Evolutionary conservation across 1,140 invertebrate species (phyloP).

Genomic region (Colletes gigas): DNA sequence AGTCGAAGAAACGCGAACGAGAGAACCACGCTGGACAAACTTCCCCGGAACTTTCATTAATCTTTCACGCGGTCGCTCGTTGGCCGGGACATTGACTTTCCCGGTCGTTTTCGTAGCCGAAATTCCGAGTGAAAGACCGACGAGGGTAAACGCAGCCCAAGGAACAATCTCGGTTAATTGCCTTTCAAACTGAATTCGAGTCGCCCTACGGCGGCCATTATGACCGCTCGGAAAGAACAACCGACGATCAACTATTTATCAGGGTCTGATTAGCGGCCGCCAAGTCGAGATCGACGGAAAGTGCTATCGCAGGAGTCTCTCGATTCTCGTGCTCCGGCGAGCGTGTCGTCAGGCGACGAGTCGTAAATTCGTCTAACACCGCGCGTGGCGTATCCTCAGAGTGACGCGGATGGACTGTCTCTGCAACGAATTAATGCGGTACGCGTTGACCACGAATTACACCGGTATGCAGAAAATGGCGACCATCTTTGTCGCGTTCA

Average conservation of each 20-base stretch:
- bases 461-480: too few relatives aligned
- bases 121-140: conserved; percentile 29
- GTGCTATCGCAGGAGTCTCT: not conserved
- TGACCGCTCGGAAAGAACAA: not conserved
- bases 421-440: too few relatives aligned
- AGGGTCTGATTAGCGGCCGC: conserved; percentile 15
- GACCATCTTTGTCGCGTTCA: too few relatives aligned
- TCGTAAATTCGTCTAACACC: too few relatives aligned
- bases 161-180: conserved; percentile 44
- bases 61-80: conserved; percentile 38
- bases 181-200: conserved; percentile 39
- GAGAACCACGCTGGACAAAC: conserved; percentile 20
- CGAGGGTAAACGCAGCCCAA: conserved; percentile 40
- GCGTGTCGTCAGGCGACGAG: too few relatives aligned
- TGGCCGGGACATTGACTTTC: conserved; percentile 38
- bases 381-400: too few relatives aligned
- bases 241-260: conserved; percentile 27
- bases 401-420: too few relatives aligned
- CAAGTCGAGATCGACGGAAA: not conserved
- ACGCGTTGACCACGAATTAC: too few relatives aligned
- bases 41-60: conserved; percentile 45
- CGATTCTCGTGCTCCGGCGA: not conserved
- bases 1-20: conserved; percentile 24
- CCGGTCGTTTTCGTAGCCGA: conserved; percentile 21
- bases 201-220: not conserved